Base-by-base conservation (phyloP, 2,113 vertebrate genomes). In the zebrafish (Danio rerio) region DNA sequence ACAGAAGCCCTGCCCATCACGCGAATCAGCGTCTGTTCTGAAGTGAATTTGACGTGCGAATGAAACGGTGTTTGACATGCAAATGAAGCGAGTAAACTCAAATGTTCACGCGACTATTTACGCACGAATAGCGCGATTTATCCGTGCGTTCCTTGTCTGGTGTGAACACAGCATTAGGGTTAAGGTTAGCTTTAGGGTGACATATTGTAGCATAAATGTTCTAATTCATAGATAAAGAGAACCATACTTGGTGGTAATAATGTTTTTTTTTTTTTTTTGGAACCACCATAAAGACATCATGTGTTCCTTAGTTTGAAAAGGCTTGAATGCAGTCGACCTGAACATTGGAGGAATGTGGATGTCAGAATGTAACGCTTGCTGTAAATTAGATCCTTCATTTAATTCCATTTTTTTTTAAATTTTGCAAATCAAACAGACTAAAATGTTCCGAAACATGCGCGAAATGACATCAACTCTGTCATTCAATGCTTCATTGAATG, bases 181-280 rank as follows among this genome's bases (percentile, higher is more conserved):
- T n/a, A n/a, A n/a, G n/a, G n/a, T n/a, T n/a, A n/a, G n/a, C n/a
- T n/a, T n/a, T n/a, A n/a, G 84, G 85, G 86, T 89, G 86, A 88
- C 88, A 88, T 89, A 91, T 90, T 84, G 84, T 78, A 86, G 88
- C 87, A 92, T 92, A 88, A 92, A 92, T 93, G 50, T 75, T 88
- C 89, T 91, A 88, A 92, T 91, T 88, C 87, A 82, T 74, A 9
- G 52, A 1, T 66, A 52, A 59, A 45, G 13, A 21, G 50, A 47
- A 56, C 12, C 71, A 56, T 6, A 15, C 9, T 56, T 74, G 71
- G 21, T 53, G 16, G 20, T 75, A 10, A 55, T 21, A 58, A 7
- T 12, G 5, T 69, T 82, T 55, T n/a, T n/a, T n/a, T n/a, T n/a
- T n/a, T n/a, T n/a, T n/a, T n/a, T n/a, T n/a, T n/a, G n/a, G n/a